These are phyloP conservation scores for Cyphomyrus plagiostoma DNA, from an alignment of 2,113 vertebrate species.

Conservation along the genomic window DNA sequence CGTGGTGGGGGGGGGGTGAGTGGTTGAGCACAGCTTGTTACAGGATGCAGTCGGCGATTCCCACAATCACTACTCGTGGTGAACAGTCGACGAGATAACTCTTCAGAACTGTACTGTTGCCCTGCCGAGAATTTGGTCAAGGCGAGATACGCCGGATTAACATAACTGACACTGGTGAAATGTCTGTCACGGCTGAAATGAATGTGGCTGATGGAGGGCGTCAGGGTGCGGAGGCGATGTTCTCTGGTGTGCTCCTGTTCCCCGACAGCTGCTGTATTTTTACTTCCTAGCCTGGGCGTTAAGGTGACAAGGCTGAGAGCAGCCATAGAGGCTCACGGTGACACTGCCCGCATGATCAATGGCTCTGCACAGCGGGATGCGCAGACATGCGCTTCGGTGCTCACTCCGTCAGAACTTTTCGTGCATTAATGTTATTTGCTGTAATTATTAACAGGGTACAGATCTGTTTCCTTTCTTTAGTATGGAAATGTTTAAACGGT, in stretches of 20 bases:
- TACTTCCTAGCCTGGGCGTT: slow-evolving; percentile 11
- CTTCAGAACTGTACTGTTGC: neutral
- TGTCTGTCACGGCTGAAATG: neutral
- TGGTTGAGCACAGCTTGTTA: neutral
- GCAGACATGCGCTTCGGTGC: slow-evolving; percentile 25
- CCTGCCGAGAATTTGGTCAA: neutral
- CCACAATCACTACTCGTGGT: neutral
- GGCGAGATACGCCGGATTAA: neutral
- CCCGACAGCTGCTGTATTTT: neutral
- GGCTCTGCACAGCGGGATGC: slow-evolving; percentile 17
- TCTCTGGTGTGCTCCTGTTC: neutral
- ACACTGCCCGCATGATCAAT: slow-evolving; percentile 35
- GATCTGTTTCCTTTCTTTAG: slow-evolving; percentile 30
- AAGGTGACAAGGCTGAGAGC: slow-evolving; percentile 33
- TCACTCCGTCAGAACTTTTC: slow-evolving; percentile 21
- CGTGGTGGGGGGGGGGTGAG: neutral
- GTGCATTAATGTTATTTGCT: slow-evolving; percentile 12
- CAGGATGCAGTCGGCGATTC: neutral
- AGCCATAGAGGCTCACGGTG: slow-evolving; percentile 26
- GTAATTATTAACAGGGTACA: slow-evolving; percentile 22
- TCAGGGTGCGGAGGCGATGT: neutral
- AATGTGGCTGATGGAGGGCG: neutral
- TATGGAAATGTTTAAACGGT: slow-evolving; percentile 1
- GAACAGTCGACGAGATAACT: neutral
- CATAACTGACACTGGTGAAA: neutral